Conservation (phyloP, 1,140 invertebrate species). For the Pseudomyrmex dendroicus region DNA sequence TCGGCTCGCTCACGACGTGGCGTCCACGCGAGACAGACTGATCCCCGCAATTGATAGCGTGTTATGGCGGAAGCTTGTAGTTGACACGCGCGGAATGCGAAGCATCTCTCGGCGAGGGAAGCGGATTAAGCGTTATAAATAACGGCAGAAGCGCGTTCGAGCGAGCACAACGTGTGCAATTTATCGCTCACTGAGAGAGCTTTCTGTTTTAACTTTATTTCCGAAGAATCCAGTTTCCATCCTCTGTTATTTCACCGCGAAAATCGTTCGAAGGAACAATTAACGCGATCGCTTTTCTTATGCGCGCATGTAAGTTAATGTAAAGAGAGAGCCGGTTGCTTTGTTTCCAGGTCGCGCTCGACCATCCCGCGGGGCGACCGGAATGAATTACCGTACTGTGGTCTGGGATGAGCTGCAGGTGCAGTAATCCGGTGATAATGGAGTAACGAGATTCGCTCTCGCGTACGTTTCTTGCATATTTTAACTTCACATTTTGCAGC, state of each 20-base stretch:
- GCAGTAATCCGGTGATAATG: constrained; percentile 83
- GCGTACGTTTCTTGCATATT: constrained; percentile 83
- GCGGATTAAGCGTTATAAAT: constrained; percentile 5
- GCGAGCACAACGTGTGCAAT: neutral
- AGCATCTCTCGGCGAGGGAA: neutral
- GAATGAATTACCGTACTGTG: constrained; percentile 75
- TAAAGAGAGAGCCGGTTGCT: constrained; percentile 70
- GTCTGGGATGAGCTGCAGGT: constrained; percentile 76
- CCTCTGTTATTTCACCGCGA: no score
- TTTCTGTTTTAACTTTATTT: neutral
- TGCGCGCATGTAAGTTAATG: constrained; percentile 56
- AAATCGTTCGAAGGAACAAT: neutral
- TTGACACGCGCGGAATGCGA: neutral
- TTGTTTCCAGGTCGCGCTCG: constrained; percentile 67
- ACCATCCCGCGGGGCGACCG: constrained; percentile 19
- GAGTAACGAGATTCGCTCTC: constrained; percentile 82
- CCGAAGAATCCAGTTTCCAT: neutral
- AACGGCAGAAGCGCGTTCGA: constrained; percentile 7
- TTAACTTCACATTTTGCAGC: constrained; percentile 79
- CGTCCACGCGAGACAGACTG: constrained; percentile 14
- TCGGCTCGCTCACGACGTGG: constrained; percentile 39
- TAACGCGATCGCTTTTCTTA: constrained; percentile 23
- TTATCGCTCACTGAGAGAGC: neutral
- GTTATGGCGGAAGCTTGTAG: neutral
- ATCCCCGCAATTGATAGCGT: constrained; percentile 51